phyloP scores from a whole-genome alignment of 64 coral and sea anemone genomes.

The Pocillopora verrucosa region DNA sequence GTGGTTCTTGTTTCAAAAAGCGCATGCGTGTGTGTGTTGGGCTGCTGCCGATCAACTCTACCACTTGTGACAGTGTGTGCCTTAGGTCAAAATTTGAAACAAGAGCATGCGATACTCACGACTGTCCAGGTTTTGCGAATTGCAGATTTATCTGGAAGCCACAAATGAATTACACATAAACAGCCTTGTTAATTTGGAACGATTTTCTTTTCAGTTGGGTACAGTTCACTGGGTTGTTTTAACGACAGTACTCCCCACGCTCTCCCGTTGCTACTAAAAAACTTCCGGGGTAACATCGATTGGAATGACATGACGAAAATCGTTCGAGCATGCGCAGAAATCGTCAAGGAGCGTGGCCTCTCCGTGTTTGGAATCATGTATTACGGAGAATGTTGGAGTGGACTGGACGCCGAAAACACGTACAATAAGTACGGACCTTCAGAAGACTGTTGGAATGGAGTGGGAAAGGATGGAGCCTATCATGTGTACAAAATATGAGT shows the following conservation, averaged over 20 bases:
- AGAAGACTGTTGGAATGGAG: conserved; percentile 21
- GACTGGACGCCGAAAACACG: neutral
- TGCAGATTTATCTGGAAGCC: neutral
- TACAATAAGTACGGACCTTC: conserved; percentile 37
- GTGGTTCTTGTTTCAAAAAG: neutral
- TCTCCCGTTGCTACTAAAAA: neutral
- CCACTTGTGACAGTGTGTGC: neutral
- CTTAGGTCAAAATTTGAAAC: neutral
- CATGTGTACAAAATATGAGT: conserved; percentile 46
- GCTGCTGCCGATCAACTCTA: neutral
- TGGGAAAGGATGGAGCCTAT: neutral
- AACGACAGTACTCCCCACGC: conserved; percentile 13
- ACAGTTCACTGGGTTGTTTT: conserved; percentile 44
- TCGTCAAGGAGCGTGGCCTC: neutral
- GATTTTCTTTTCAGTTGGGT: conserved; percentile 15
- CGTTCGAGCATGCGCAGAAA: conserved; percentile 22
- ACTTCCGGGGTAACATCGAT: conserved; percentile 10
- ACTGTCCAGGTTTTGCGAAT: neutral
- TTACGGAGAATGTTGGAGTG: conserved; percentile 59
- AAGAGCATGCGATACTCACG: neutral
- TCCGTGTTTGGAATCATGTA: conserved; percentile 39
- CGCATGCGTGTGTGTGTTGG: neutral
- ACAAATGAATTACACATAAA: neutral
- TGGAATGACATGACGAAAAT: conserved; percentile 32
- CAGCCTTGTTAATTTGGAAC: too few relatives aligned